phyloP scores from a whole-genome alignment of 2,888 invertebrate species.

The Dolomedes plantarius region DNA sequence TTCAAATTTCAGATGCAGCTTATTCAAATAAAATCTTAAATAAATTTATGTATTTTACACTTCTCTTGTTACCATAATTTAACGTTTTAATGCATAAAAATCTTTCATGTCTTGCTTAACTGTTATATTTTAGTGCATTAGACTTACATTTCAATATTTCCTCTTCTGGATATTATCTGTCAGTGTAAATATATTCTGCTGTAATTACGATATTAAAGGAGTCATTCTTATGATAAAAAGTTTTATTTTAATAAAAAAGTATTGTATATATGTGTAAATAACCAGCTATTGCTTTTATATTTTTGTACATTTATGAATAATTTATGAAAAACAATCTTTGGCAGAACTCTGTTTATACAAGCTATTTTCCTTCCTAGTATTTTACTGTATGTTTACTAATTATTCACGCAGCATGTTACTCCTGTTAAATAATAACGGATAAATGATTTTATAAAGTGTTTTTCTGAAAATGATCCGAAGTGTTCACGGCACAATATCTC shows the following conservation, averaged over 20 bases:
- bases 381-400: not conserved
- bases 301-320: slow-evolving; percentile 46
- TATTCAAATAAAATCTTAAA: no score
- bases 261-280: slow-evolving; percentile 49
- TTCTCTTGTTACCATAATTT: no score
- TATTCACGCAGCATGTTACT: not conserved
- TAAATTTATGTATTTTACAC: no score
- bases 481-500: not conserved
- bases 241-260: slow-evolving; percentile 1
- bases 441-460: not conserved
- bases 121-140: no score
- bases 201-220: not conserved
- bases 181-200: not conserved
- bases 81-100: no score
- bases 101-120: no score
- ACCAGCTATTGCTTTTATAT: slow-evolving; percentile 22
- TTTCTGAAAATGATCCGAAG: not conserved
- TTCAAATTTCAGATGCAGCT: no score
- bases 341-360: not conserved
- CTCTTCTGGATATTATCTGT: no score
- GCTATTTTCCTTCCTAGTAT: not conserved
- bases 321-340: not conserved
- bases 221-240: not conserved
- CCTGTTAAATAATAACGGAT: not conserved
- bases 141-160: no score